A percentile compares a stretch with the other conserved stretches of the same genome.
Conservation (phyloP, 2,888 invertebrate genomes). For the Syrphus vitripennis region DNA sequence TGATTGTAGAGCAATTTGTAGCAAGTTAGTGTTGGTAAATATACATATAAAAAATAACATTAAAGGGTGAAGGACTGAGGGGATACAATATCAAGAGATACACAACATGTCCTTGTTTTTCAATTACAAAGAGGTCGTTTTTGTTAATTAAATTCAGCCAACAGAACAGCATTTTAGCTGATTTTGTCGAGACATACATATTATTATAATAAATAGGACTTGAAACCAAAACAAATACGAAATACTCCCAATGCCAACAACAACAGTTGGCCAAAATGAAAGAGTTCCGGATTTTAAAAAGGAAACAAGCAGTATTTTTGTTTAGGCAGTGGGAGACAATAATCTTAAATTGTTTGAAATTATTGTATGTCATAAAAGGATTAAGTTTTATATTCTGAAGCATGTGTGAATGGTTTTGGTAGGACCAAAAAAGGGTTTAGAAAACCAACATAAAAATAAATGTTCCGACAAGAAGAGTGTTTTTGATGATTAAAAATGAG, state of each 20-base stretch:
- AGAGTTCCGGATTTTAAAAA: neutral
- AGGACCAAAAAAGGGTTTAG: neutral
- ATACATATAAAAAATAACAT: neutral
- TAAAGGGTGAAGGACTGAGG: neutral
- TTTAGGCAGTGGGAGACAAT: slow-evolving; percentile 21
- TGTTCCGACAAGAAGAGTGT: neutral
- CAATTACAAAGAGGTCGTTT: slow-evolving; percentile 63
- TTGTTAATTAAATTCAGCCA: slow-evolving; percentile 60
- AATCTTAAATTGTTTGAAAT: slow-evolving; percentile 50
- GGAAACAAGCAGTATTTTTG: neutral
- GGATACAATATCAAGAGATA: neutral
- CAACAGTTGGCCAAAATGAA: neutral
- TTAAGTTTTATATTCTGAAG: slow-evolving; percentile 14
- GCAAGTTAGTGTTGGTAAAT: neutral
- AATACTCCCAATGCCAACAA: neutral
- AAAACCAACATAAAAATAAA: slow-evolving; percentile 20
- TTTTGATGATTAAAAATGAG: neutral
- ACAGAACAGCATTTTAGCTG: slow-evolving; percentile 29
- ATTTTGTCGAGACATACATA: slow-evolving; percentile 19
- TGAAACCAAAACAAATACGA: neutral
- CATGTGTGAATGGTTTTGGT: slow-evolving; percentile 14
- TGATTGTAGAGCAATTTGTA: slow-evolving; percentile 66
- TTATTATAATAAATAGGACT: neutral
- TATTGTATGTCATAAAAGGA: slow-evolving; percentile 44
- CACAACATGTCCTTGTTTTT: slow-evolving; percentile 58